A percentile compares a stretch with the other conserved stretches of the same genome.
phyloP scores from a whole-genome alignment of 2,113 vertebrate species.

The Pluvialis apricaria region DNA sequence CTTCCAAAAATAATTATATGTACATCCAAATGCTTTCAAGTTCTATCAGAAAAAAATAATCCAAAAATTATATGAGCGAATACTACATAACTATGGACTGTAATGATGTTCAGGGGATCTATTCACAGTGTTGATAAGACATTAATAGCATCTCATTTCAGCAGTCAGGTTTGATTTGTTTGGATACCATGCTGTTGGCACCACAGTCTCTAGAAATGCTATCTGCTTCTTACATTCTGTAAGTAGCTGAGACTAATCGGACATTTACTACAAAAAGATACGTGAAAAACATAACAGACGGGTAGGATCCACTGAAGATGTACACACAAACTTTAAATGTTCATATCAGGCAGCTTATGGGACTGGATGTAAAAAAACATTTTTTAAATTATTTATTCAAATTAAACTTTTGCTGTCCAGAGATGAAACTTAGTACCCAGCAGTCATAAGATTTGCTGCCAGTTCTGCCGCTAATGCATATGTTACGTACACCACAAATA shows the following conservation, averaged over 20 bases:
- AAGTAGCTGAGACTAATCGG: not conserved
- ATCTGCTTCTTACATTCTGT: not conserved
- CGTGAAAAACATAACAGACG: not conserved
- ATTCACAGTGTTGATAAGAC: not conserved
- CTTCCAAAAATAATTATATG: not conserved
- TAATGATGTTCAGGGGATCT: not conserved
- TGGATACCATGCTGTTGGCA: not conserved
- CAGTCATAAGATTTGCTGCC: not conserved
- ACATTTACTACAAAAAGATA: not conserved
- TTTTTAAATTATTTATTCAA: not conserved
- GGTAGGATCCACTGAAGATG: not conserved
- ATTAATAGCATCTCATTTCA: not conserved
- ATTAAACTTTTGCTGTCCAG: not conserved
- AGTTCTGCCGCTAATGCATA: not conserved
- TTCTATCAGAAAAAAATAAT: not conserved
- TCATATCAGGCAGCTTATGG: fast-evolving
- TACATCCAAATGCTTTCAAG: not conserved
- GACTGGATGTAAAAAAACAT: not conserved
- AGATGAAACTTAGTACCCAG: not conserved
- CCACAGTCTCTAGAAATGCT: not conserved
- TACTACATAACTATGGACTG: not conserved
- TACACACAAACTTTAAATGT: not conserved
- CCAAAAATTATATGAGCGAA: not conserved
- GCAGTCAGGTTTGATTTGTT: not conserved
- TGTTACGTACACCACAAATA: not conserved